Evolutionary conservation across 1,140 invertebrate species (phyloP).

Genomic region (Bombus waltoni): DNA sequence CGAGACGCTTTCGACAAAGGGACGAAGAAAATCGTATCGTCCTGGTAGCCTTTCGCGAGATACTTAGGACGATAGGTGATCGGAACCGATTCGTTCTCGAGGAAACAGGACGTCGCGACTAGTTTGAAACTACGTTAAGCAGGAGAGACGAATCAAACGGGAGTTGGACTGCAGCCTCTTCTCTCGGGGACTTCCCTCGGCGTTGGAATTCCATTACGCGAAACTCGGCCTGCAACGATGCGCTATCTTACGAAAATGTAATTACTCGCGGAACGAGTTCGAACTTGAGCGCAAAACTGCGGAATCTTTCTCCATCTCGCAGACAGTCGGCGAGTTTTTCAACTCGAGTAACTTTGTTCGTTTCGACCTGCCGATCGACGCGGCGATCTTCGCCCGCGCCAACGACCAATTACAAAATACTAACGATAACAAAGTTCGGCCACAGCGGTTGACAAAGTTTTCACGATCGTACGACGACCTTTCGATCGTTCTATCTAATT

Average conservation of each 20-base stretch:
- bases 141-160: conserved; percentile 32
- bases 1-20: too few species aligned
- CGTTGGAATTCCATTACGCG: conserved; percentile 62
- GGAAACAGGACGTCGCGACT: conserved; percentile 38
- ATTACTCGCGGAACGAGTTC: conserved; percentile 34
- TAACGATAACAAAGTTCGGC: too few species aligned
- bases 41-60: not conserved
- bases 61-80: conserved; percentile 30
- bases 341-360: not conserved
- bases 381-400: not conserved
- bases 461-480: not conserved
- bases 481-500: not conserved
- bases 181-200: conserved; percentile 17
- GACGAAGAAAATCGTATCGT: conserved; percentile 13
- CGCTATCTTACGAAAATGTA: conserved; percentile 52
- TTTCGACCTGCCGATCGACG: not conserved
- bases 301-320: not conserved
- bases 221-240: conserved; percentile 51
- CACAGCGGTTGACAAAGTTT: too few species aligned
- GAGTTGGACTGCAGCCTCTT: conserved; percentile 16
- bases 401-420: too few species aligned
- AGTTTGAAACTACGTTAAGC: conserved; percentile 63
- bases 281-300: conserved; percentile 8
- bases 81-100: conserved; percentile 49
- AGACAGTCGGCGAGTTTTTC: not conserved